Base-by-base conservation (phyloP, 2,113 vertebrate genomes). In the Chlorodrepanis virens region DNA sequence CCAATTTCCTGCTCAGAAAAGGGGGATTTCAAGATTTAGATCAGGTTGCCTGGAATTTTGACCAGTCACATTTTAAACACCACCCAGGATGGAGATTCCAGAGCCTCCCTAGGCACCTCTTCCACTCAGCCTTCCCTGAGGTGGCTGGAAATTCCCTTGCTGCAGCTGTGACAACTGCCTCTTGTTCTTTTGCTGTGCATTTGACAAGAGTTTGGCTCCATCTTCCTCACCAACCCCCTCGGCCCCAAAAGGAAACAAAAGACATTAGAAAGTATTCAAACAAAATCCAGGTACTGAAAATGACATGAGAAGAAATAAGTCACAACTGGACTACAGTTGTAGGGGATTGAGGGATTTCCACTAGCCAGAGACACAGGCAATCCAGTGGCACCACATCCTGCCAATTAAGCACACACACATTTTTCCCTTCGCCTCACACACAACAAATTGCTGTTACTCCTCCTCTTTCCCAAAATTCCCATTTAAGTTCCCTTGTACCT, bases 201-300 rank as follows among this genome's bases (percentile, higher is more conserved):
- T 45, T 83, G 35, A 60, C 19, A 68, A 71, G 27, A 91, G 18
- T 64, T 68, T 56, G 69, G 65, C 17, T 91, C 67, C 14, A 1
- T 57, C 75, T 45, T 85, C 78, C 83, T 88, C 75, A 79, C 19
- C 19, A 64, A 50, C 4, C 5, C 31, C 24, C 0, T 29, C 10
- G 64, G 53, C 40, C 45, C 49, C 80, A 65, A 65, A 82, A 90
- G 18, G 52, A 93, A 81, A 88, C 39, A 72, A 56, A 69, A 77
- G 10, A 47, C 54, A 65, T 49, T 57, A 86, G 53, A 92, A 83
- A 83, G 10, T 4, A 69, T 50, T 80, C 19, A 53, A 59, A 83
- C 20, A 83, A 94, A 86, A 74, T 14, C 42, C 53, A 2, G 42
- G 31, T 14, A 70, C 80, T 35, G 12, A 67, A 82, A 93, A 75